Conservation (phyloP, 2,113 vertebrate species). For the Lampris incognitus region DNA sequence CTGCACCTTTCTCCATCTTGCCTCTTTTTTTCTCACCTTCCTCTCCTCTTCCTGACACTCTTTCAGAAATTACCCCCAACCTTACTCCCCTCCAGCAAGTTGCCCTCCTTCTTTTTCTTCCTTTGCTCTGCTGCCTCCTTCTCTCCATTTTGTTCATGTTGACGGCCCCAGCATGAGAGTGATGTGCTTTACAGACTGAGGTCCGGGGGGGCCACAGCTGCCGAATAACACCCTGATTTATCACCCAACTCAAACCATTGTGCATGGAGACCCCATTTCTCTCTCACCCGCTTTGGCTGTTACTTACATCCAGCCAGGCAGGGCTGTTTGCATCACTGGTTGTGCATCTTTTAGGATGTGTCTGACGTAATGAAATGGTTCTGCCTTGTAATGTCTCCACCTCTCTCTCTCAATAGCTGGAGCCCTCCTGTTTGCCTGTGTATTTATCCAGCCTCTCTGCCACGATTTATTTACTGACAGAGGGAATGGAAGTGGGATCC, state of each 20-base stretch:
- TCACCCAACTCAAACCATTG: slow-evolving; percentile 64
- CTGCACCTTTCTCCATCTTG: not conserved
- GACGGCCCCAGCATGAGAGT: slow-evolving; percentile 63
- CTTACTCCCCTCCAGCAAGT: slow-evolving; percentile 1
- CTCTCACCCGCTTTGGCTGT: slow-evolving; percentile 55
- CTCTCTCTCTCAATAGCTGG: slow-evolving; percentile 49
- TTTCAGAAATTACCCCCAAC: not conserved
- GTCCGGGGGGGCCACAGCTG: slow-evolving; percentile 73
- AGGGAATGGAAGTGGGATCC: slow-evolving; percentile 34
- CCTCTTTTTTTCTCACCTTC: not conserved
- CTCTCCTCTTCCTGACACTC: not conserved
- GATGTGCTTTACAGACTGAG: slow-evolving; percentile 66
- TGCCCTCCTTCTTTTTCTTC: not conserved
- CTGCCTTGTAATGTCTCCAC: slow-evolving; percentile 56
- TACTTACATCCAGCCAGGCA: slow-evolving; percentile 64
- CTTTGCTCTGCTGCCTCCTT: not conserved
- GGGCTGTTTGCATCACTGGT: slow-evolving; percentile 70
- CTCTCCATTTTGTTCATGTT: slow-evolving; percentile 63
- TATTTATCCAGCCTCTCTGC: slow-evolving; percentile 45
- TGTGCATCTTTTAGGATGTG: slow-evolving; percentile 59
- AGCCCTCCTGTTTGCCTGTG: slow-evolving; percentile 46
- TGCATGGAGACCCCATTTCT: slow-evolving; percentile 66
- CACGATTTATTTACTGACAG: slow-evolving; percentile 47
- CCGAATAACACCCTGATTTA: slow-evolving; percentile 77
- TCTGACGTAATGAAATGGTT: slow-evolving; percentile 72